Evolutionary conservation across 2,797 vertebrate genomes (phyloP).

Genomic region (Urophycis tenuis): DNA sequence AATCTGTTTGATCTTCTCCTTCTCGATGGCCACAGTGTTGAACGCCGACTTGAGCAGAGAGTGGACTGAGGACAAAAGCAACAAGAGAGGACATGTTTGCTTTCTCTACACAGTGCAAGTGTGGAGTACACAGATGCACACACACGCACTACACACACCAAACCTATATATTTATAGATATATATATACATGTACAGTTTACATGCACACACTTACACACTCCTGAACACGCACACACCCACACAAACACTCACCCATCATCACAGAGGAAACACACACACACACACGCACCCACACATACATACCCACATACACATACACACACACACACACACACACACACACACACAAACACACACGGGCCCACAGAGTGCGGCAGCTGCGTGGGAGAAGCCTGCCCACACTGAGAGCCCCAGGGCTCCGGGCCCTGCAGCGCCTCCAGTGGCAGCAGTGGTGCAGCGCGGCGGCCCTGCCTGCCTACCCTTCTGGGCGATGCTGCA

Average conservation of each 20-base stretch:
- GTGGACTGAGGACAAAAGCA: slow-evolving; percentile 74
- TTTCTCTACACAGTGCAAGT: neutral
- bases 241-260: neutral
- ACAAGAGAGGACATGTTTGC: neutral
- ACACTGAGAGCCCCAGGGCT: neutral
- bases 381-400: too few species aligned
- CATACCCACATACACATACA: neutral
- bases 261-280: neutral
- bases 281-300: neutral
- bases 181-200: neutral
- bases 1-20: slow-evolving; percentile 96
- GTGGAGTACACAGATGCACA: neutral
- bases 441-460: neutral
- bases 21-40: slow-evolving; percentile 98
- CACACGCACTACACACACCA: neutral
- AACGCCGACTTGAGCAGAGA: slow-evolving; percentile 97
- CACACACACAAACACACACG: neutral
- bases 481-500: slow-evolving; percentile 97
- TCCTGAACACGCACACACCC: neutral
- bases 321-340: too few species aligned
- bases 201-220: neutral
- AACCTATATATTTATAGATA: neutral
- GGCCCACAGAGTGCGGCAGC: too few species aligned
- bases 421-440: neutral
- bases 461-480: slow-evolving; percentile 41